Percentiles rank a stretch among this genome's conserved stretches.
Evolutionary conservation across 2,113 vertebrate genomes (phyloP).

Genomic region (Sceloporus tristichus): DNA sequence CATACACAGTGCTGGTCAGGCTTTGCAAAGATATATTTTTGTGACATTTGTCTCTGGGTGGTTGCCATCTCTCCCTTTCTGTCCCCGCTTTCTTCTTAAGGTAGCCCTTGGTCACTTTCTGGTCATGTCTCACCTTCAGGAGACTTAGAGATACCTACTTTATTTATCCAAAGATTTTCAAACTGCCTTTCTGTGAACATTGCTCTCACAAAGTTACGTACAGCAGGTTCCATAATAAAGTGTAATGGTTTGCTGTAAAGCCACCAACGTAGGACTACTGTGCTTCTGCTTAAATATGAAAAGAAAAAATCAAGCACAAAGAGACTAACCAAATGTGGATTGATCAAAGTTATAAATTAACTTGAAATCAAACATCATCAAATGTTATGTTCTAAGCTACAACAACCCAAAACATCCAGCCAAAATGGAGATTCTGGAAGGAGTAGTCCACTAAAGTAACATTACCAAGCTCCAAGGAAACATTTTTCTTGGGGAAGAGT

Average conservation of each 20-base stretch:
- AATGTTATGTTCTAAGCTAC: too few relatives aligned
- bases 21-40: background rate
- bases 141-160: background rate
- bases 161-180: background rate
- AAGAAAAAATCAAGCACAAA: background rate
- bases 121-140: background rate
- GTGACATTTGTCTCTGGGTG: background rate
- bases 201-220: background rate
- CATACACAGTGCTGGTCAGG: background rate
- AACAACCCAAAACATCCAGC: too few relatives aligned
- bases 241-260: too few relatives aligned
- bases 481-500: background rate
- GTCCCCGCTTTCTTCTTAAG: background rate
- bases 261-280: background rate
- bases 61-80: background rate
- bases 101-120: background rate
- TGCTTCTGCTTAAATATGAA: background rate
- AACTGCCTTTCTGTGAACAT: background rate
- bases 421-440: too few relatives aligned
- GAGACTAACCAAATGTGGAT: background rate
- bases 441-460: background rate
- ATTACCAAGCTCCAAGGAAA: too few relatives aligned
- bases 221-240: background rate
- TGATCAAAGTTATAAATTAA: too few relatives aligned
- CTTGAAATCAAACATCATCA: too few relatives aligned